Conservation (phyloP, 2,797 vertebrate species). For the Carcharodon carcharias region DNA sequence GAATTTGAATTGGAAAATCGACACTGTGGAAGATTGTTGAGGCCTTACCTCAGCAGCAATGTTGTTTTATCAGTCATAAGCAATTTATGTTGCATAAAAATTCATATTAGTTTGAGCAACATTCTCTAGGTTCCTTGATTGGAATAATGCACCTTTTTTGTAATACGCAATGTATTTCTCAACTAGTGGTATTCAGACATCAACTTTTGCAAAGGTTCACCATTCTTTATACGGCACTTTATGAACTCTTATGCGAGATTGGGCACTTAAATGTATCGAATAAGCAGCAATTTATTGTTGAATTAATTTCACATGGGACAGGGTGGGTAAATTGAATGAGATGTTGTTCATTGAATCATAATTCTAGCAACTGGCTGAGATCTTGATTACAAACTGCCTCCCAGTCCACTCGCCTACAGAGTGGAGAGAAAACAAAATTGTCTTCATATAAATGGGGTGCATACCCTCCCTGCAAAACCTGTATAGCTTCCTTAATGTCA, state of each 20-base stretch:
- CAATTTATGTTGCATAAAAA: not conserved
- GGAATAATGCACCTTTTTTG: not conserved
- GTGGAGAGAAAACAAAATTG: not conserved
- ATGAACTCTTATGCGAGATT: not conserved
- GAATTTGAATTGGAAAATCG: not conserved
- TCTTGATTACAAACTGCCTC: not conserved
- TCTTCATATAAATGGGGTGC: not conserved
- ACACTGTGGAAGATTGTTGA: not conserved
- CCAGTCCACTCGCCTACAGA: not conserved
- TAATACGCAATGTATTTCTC: not conserved
- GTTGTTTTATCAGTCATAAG: not conserved
- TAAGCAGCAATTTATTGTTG: not conserved
- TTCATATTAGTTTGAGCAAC: not conserved
- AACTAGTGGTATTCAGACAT: not conserved
- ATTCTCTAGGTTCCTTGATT: not conserved
- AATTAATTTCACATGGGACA: not conserved
- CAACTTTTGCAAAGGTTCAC: not conserved
- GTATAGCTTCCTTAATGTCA: not conserved
- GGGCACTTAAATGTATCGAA: not conserved
- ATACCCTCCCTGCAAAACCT: not conserved
- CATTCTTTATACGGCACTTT: not conserved
- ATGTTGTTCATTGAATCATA: not conserved
- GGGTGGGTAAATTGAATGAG: not conserved
- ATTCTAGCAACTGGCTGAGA: not conserved
- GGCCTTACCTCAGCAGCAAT: not conserved